phyloP scores from a whole-genome alignment of 2,888 invertebrate species.

The Frankliniella intonsa region DNA sequence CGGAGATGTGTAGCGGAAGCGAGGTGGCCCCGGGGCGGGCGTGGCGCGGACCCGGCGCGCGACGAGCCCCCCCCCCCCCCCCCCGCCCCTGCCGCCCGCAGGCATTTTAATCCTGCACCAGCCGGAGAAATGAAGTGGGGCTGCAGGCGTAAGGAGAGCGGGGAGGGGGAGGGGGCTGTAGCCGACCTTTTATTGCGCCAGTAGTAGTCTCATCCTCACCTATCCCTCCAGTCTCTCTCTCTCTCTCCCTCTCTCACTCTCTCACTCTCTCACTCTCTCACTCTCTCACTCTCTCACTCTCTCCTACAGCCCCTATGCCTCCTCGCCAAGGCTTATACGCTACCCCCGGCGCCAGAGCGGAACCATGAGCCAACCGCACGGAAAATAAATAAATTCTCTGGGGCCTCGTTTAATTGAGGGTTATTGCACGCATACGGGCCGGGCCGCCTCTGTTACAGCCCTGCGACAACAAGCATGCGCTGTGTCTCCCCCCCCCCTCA shows the following conservation, averaged over 20 bases:
- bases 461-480: neutral
- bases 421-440: slow-evolving; percentile 7
- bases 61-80: too few relatives aligned
- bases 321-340: neutral
- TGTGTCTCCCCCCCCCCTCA: neutral
- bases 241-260: neutral
- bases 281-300: neutral
- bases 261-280: too few relatives aligned
- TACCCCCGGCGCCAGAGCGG: neutral
- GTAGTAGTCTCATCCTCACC: neutral
- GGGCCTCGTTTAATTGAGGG: slow-evolving; percentile 22
- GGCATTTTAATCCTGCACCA: slow-evolving; percentile 7
- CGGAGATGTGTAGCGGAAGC: too few relatives aligned
- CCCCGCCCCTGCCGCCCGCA: neutral
- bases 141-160: neutral
- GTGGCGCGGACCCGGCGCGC: too few relatives aligned
- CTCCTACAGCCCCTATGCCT: too few relatives aligned
- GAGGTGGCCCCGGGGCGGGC: too few relatives aligned
- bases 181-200: neutral
- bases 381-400: neutral
- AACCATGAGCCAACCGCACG: neutral
- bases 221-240: neutral
- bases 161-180: neutral
- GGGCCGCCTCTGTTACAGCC: neutral
- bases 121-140: slow-evolving; percentile 1